Conservation (phyloP, 2,113 vertebrate genomes). For the Perognathus longimembris region DNA sequence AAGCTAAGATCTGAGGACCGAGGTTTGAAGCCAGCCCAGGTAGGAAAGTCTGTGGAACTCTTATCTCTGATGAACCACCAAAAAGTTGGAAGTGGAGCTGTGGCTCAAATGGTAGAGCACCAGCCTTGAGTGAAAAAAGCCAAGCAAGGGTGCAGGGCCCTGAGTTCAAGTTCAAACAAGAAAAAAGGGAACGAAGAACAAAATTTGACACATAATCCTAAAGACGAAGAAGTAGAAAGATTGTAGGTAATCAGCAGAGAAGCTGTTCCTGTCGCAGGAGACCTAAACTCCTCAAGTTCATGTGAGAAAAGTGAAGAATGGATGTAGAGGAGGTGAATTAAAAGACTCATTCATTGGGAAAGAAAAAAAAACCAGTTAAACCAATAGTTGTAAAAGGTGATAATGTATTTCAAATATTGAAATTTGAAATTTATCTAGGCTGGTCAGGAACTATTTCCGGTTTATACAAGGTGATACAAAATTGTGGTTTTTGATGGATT, state of each 20-base stretch:
- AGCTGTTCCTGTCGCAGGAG: not conserved
- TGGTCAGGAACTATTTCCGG: not conserved
- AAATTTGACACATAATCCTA: not conserved
- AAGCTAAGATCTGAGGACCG: too few relatives aligned
- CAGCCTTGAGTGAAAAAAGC: too few relatives aligned
- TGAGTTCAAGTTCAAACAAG: too few relatives aligned
- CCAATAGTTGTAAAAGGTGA: not conserved
- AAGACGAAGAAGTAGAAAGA: not conserved
- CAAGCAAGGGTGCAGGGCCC: too few relatives aligned
- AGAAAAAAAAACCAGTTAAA: not conserved
- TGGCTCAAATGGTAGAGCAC: too few relatives aligned
- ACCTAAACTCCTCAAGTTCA: not conserved
- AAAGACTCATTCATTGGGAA: not conserved
- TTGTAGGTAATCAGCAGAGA: not conserved
- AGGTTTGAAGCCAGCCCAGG: too few relatives aligned
- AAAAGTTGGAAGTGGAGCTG: too few relatives aligned
- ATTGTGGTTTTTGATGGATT: not conserved
- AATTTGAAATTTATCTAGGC: not conserved
- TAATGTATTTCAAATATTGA: constrained; percentile 17
- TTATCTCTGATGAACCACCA: too few relatives aligned
- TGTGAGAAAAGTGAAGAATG: not conserved
- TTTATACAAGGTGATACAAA: not conserved
- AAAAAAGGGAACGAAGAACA: not conserved
- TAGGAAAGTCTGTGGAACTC: too few relatives aligned
- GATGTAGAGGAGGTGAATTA: not conserved